Base-by-base conservation (phyloP, 2,888 invertebrate genomes). In the Phania funesta region DNA sequence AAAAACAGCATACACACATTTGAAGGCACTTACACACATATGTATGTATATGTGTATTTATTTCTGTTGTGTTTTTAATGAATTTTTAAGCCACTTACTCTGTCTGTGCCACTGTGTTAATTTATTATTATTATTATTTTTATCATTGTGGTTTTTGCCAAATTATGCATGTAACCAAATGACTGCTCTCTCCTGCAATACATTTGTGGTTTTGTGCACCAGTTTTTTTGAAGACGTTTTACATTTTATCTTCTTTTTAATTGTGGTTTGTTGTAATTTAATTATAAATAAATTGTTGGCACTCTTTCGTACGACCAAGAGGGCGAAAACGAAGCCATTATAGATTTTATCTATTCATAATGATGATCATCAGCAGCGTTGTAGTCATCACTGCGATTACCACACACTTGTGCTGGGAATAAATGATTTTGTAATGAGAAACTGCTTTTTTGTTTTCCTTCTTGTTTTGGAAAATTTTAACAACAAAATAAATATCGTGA, bases 231-330 rank as follows among this genome's bases (percentile, higher is more conserved):
- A n/a, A 7, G 7, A 16, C 16, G 3, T 20, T 29, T 29, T 52
- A 20, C 0, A 41, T 54, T 54, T 11, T 22, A 16, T 20, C 56
- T 67, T 74, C 56, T 58, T 26, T 38, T 75, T 58, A 38, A 41
- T 65, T 58, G 48, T 48, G 46, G 29, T 48, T 74, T 35, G 75
- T 54, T 65, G 24, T 29, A 50, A 60, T 67, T 58, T 76, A 68
- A 76, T 68, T 76, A 52, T 52, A 68, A 76, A 76, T 62, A 60
- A 76, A 76, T 60, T 58, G 67, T 60, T 76, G 29, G 52, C 76
- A 68, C 68, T 76, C 76, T 76, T 76, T 54, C 22, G 46, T 13
- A 5, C 8, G 18, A 3, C 35, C 58, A 38, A 58, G 29, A 41
- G 41, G 26, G 22, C 20, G 38, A 22, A 50, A 16, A 46, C 5